Conservation (phyloP, 2,888 invertebrate genomes). For the Rhagonycha lutea region DNA sequence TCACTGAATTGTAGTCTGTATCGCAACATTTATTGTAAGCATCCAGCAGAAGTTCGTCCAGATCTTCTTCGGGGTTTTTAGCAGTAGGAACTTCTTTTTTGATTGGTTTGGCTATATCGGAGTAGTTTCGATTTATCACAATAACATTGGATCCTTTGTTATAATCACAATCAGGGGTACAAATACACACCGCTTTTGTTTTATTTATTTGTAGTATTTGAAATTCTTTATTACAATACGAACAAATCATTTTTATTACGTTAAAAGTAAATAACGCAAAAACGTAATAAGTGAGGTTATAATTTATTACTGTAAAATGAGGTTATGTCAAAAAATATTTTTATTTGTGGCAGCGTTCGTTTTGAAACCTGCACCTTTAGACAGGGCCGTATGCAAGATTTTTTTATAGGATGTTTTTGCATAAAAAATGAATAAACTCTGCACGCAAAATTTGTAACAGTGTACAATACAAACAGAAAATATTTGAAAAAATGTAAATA, state of each 20-base stretch:
- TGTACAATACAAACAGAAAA: too few relatives aligned
- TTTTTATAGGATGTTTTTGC: too few relatives aligned
- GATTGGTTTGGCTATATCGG: background rate
- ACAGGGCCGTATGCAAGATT: too few relatives aligned
- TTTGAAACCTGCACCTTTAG: too few relatives aligned
- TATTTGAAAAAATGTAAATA: too few relatives aligned
- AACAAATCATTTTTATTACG: background rate
- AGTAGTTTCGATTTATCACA: background rate
- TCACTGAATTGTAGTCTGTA: background rate
- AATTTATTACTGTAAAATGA: too few relatives aligned
- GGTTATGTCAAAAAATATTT: too few relatives aligned
- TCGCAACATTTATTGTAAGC: background rate
- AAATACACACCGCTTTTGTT: slow-evolving; percentile 8
- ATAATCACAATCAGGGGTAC: slow-evolving; percentile 3
- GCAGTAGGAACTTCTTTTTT: background rate
- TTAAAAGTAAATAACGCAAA: background rate
- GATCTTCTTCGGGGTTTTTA: background rate
- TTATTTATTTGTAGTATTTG: slow-evolving; percentile 6
- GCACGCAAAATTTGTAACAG: too few relatives aligned
- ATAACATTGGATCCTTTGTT: background rate
- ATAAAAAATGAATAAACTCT: too few relatives aligned
- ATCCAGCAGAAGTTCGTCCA: background rate
- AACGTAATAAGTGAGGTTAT: background rate
- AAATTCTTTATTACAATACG: slow-evolving; percentile 2
- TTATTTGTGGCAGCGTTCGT: too few relatives aligned